Conservation (phyloP, 2,113 vertebrate species). For the Potamarius usumacintae region DNA sequence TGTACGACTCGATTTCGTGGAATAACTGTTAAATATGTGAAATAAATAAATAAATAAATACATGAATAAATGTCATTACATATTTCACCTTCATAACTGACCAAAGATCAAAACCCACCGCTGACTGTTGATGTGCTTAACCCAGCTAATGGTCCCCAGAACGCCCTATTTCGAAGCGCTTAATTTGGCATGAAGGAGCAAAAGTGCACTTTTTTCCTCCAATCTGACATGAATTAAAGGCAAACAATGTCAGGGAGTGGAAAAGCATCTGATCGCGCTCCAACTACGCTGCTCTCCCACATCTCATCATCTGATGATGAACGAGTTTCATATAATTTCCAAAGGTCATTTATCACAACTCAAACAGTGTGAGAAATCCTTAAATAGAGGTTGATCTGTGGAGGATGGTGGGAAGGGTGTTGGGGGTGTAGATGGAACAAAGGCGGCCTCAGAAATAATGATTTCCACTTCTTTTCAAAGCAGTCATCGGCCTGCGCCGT, state of each 20-base stretch:
- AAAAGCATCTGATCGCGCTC: conserved; percentile 53
- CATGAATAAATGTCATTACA: conserved; percentile 40
- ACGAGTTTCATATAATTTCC: conserved; percentile 59
- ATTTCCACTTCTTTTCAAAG: conserved; percentile 56
- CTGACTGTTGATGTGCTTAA: conserved; percentile 46
- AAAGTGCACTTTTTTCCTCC: conserved; percentile 47
- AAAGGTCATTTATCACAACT: conserved; percentile 60
- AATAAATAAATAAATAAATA: conserved; percentile 6
- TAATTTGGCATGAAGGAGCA: conserved; percentile 55
- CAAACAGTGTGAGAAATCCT: conserved; percentile 55
- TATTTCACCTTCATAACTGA: conserved; percentile 45
- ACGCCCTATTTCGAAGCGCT: conserved; percentile 51
- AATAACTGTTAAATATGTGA: not conserved
- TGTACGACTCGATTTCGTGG: too few relatives aligned
- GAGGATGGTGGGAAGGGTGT: conserved; percentile 32
- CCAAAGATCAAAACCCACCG: conserved; percentile 44
- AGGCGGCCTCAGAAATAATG: conserved; percentile 49
- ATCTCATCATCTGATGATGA: conserved; percentile 63
- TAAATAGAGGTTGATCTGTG: conserved; percentile 50
- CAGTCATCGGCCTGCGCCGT: conserved; percentile 21
- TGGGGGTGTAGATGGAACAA: conserved; percentile 37
- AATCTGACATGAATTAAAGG: conserved; percentile 60
- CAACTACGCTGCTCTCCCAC: conserved; percentile 59
- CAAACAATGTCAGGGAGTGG: conserved; percentile 61
- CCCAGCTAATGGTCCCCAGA: conserved; percentile 52